Percentiles rank a stretch among this genome's conserved stretches.
Evolutionary conservation across 2,113 vertebrate species (phyloP).

Genomic region (Sphyrna mokarran): DNA sequence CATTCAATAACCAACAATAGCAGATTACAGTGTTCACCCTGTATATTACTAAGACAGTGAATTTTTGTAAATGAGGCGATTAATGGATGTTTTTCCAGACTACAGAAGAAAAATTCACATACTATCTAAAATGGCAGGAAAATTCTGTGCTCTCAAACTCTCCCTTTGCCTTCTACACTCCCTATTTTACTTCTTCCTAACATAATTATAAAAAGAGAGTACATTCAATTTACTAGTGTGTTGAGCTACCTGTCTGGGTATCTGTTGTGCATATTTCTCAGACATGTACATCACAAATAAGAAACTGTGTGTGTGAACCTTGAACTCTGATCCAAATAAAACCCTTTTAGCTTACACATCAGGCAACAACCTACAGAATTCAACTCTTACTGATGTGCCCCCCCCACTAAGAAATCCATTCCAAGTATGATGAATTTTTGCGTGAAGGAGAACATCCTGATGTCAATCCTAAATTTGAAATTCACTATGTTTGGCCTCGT

Average conservation of each 20-base stretch:
- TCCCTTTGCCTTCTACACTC: background rate
- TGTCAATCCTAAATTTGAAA: background rate
- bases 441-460: background rate
- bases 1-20: background rate
- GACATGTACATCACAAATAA: background rate
- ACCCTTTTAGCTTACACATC: background rate
- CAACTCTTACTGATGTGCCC: background rate
- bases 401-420: background rate
- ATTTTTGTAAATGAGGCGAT: background rate
- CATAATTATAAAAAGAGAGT: background rate
- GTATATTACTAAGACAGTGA: too few relatives aligned
- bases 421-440: background rate
- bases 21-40: too few relatives aligned
- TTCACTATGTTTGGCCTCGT: background rate
- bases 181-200: background rate
- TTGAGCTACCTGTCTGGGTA: background rate
- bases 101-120: background rate
- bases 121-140: background rate
- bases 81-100: background rate
- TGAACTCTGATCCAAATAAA: too few relatives aligned
- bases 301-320: background rate
- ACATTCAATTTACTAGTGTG: background rate
- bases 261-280: background rate
- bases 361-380: background rate
- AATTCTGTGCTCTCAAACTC: background rate